Percentiles rank a stretch among this genome's conserved stretches.
phyloP scores from a whole-genome alignment of 2,888 invertebrate species.

The Balanococcus diminutus region DNA sequence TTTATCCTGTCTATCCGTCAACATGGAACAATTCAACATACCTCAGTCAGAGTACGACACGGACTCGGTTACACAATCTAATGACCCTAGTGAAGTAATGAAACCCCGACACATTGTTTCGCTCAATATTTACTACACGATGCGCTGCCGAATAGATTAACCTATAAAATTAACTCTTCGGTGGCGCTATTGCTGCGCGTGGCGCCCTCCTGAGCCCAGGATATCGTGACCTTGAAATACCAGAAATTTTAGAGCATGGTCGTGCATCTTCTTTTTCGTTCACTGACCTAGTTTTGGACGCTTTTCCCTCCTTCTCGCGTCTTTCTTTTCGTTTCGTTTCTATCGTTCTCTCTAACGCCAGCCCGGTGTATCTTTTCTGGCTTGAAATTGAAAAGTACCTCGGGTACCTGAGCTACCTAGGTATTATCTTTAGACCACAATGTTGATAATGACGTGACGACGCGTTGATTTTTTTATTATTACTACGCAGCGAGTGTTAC shows the following conservation, averaged over 20 bases:
- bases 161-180: slow-evolving; percentile 10
- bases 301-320: neutral
- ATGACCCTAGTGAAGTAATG: too few species aligned
- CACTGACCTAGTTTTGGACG: neutral
- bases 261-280: neutral
- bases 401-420: too few species aligned
- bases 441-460: neutral
- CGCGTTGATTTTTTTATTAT: neutral
- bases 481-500: neutral
- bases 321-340: too few species aligned
- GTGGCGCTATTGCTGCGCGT: neutral
- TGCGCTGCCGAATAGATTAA: neutral
- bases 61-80: too few species aligned
- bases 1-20: too few species aligned
- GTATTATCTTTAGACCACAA: neutral
- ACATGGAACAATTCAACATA: too few species aligned
- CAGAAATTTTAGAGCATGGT: slow-evolving; percentile 35
- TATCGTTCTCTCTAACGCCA: neutral
- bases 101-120: too few species aligned
- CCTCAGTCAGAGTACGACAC: too few species aligned
- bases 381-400: neutral
- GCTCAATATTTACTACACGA: neutral
- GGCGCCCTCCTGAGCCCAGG: slow-evolving; percentile 23
- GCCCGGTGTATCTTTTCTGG: neutral
- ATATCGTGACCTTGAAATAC: slow-evolving; percentile 23